These are phyloP conservation scores for Pemphredon lugubris DNA, from an alignment of 2,888 invertebrate genomes.

Conservation along the genomic window DNA sequence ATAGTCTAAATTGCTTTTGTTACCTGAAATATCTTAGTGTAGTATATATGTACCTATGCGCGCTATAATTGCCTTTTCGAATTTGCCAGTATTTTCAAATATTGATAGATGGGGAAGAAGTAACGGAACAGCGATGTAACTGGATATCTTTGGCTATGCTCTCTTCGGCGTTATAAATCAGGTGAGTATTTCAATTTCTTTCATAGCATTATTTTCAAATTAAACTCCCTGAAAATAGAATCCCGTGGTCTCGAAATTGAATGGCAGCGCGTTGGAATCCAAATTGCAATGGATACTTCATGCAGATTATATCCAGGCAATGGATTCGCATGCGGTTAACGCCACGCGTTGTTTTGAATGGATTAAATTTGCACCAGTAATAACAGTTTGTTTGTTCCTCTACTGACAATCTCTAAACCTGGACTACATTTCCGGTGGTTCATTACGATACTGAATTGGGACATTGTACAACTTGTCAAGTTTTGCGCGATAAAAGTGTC, in stretches of 20 bases:
- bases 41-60: no score
- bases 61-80: constrained; percentile 29
- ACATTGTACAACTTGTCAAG: no score
- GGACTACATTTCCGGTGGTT: no score
- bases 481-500: no score
- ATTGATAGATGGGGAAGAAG: no score
- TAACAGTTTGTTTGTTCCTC: constrained; percentile 20
- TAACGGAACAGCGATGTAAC: no score
- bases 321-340: constrained; percentile 3
- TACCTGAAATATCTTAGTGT: constrained; percentile 62
- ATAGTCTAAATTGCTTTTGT: constrained; percentile 71
- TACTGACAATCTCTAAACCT: no score
- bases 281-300: constrained; percentile 7
- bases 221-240: constrained; percentile 21
- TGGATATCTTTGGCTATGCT: no score
- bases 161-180: no score
- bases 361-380: constrained; percentile 31
- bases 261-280: constrained; percentile 33
- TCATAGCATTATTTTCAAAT: no score
- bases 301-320: constrained; percentile 24
- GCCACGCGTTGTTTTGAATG: constrained; percentile 31
- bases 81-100: neutral
- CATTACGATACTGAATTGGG: no score
- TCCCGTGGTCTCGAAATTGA: constrained; percentile 34
- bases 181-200: no score